Conservation (phyloP, 2,888 invertebrate genomes). For the Lycophotia porphyrea region DNA sequence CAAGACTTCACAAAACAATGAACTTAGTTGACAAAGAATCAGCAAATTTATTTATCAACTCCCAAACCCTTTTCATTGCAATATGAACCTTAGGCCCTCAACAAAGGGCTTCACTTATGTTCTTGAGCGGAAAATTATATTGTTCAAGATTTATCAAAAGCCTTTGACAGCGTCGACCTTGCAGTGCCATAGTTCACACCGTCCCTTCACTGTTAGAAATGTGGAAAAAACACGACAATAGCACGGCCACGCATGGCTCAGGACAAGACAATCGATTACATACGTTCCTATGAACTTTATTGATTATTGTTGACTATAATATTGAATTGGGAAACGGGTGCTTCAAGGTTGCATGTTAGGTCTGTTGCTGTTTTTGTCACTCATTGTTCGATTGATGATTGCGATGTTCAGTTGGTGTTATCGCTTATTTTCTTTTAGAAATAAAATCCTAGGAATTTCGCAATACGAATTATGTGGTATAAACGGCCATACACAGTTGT, state of each 20-base stretch:
- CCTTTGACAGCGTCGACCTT: constrained; percentile 87
- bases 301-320: constrained; percentile 86
- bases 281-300: constrained; percentile 84
- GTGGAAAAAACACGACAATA: constrained; percentile 88
- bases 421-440: background rate
- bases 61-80: constrained; percentile 2
- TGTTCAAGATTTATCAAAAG: constrained; percentile 77
- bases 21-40: constrained; percentile 66
- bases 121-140: constrained; percentile 49
- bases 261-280: constrained; percentile 89
- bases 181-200: constrained; percentile 86
- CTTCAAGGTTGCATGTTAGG: constrained; percentile 77
- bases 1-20: constrained; percentile 60
- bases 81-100: constrained; percentile 40
- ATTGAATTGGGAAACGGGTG: constrained; percentile 84
- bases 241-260: constrained; percentile 82
- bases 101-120: constrained; percentile 29
- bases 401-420: constrained; percentile 16
- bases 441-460: background rate
- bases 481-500: background rate
- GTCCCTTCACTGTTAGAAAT: constrained; percentile 89
- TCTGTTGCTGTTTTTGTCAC: constrained; percentile 69
- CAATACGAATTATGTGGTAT: constrained; percentile 5
- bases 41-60: constrained; percentile 22
- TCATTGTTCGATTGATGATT: constrained; percentile 58